Conservation (phyloP, 1,140 invertebrate species). For the Lucilia sericata region DNA sequence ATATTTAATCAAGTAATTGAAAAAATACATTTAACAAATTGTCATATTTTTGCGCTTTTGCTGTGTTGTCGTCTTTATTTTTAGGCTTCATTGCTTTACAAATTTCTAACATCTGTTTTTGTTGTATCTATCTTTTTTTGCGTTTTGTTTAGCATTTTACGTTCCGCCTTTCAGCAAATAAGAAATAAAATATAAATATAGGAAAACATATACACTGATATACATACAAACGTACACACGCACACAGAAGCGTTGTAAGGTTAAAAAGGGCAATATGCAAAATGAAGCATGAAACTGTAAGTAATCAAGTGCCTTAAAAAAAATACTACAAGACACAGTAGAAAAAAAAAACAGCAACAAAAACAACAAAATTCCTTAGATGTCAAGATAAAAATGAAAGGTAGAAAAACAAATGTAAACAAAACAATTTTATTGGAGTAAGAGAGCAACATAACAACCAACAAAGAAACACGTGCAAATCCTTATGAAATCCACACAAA, state of each 20-base stretch:
- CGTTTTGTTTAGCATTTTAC: not conserved
- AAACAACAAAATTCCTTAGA: not conserved
- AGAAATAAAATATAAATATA: not conserved
- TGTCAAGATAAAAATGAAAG: not conserved
- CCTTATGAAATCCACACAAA: not conserved
- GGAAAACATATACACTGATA: not conserved
- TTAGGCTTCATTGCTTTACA: conserved; percentile 8
- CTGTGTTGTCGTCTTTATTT: not conserved
- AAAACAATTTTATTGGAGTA: not conserved
- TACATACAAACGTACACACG: no score
- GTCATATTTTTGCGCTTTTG: not conserved
- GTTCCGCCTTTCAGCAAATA: not conserved
- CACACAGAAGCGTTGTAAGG: not conserved
- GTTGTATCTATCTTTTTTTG: not conserved
- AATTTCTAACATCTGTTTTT: conserved; percentile 20
- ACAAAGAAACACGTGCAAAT: conserved; percentile 24
- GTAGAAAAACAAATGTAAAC: conserved; percentile 6
- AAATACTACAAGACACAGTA: conserved; percentile 1
- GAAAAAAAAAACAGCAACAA: not conserved
- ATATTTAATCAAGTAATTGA: conserved; percentile 29
- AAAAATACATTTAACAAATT: conserved; percentile 25
- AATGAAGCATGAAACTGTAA: conserved; percentile 29
- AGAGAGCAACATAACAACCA: not conserved
- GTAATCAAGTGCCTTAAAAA: conserved; percentile 7
- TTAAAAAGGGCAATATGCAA: conserved; percentile 22